Conservation (phyloP, 2,888 invertebrate genomes). For the Heliconius aoede region DNA sequence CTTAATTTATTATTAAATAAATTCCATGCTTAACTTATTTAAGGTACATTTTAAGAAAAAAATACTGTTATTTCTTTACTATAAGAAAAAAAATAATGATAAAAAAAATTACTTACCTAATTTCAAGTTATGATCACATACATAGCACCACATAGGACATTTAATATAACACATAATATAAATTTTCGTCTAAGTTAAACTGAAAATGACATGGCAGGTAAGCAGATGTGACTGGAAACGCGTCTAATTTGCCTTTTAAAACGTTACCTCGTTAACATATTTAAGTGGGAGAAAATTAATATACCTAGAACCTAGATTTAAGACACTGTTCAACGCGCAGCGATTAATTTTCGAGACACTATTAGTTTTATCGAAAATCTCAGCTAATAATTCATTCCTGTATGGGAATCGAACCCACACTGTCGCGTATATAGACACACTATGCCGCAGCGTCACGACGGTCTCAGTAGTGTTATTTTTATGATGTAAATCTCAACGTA, state of each 20-base stretch:
- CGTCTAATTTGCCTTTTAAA: conserved; percentile 29
- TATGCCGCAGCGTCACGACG: too few species aligned
- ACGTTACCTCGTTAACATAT: conserved; percentile 23
- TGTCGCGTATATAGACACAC: not conserved
- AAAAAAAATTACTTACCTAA: too few species aligned
- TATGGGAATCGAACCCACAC: not conserved
- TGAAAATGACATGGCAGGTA: not conserved
- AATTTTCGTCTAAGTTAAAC: conserved; percentile 14
- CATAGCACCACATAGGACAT: too few species aligned
- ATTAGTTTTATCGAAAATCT: not conserved
- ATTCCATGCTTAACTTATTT: too few species aligned
- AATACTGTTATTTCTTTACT: too few species aligned
- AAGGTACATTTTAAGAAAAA: too few species aligned
- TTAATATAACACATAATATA: not conserved
- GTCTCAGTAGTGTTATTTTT: too few species aligned
- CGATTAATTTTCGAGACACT: not conserved
- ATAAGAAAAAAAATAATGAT: too few species aligned
- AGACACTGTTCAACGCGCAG: not conserved
- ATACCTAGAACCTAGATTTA: not conserved
- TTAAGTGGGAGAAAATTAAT: conserved; percentile 26
- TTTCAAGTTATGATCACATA: too few species aligned
- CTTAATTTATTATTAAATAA: too few species aligned
- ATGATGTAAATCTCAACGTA: too few species aligned
- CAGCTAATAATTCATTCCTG: too few species aligned
- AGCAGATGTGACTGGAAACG: conserved; percentile 18